These are phyloP conservation scores for Anguilla obscura DNA, from an alignment of 2,797 vertebrate genomes.

Conservation along the genomic window DNA sequence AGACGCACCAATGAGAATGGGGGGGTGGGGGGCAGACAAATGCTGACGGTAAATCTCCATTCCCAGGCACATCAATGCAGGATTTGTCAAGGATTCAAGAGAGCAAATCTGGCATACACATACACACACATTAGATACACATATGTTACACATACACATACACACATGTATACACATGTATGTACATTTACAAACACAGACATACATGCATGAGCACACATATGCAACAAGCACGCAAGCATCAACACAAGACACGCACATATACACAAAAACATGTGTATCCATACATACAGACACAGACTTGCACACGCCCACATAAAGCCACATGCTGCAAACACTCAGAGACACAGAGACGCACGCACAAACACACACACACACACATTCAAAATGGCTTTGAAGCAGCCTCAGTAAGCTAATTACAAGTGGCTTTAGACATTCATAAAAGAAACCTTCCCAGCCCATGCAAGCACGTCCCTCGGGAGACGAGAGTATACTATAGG, in stretches of 20 bases:
- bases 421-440: constrained; percentile 6
- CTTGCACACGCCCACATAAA: neutral
- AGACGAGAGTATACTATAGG: neutral
- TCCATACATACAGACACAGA: neutral
- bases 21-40: neutral
- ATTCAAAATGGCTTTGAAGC: neutral
- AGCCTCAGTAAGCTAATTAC: neutral
- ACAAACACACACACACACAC: neutral
- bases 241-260: neutral
- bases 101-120: neutral
- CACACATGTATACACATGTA: neutral
- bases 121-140: neutral
- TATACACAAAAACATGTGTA: neutral
- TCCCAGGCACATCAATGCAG: neutral
- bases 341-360: neutral
- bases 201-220: neutral
- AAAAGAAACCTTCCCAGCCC: neutral
- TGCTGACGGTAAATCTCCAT: neutral
- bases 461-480: neutral
- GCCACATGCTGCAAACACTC: neutral
- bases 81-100: neutral
- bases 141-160: neutral
- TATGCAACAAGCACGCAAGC: neutral
- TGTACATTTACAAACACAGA: neutral
- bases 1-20: neutral